Evolutionary conservation across 2,888 invertebrate genomes (phyloP).

Genomic region (Dione juno): DNA sequence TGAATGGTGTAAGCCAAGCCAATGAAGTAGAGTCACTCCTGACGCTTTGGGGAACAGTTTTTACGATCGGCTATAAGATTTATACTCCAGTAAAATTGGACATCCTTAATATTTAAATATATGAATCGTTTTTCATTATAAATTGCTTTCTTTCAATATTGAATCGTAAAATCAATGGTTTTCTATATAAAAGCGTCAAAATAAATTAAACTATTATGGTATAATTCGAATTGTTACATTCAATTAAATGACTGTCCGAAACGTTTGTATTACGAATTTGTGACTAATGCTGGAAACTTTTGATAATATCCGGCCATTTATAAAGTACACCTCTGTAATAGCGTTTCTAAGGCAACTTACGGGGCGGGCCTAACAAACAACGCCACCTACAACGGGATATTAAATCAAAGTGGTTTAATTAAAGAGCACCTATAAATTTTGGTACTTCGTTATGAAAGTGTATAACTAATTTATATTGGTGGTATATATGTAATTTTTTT

Average conservation of each 20-base stretch:
- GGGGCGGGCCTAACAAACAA: conserved; percentile 39
- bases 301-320: conserved; percentile 46
- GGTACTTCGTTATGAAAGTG: conserved; percentile 32
- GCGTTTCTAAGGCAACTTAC: conserved; percentile 36
- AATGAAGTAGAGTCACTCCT: conserved; percentile 73
- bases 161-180: conserved; percentile 14
- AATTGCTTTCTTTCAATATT: conserved; percentile 11
- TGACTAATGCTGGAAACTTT: conserved; percentile 44
- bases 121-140: conserved; percentile 14
- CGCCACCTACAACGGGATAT: conserved; percentile 39
- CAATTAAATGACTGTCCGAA: conserved; percentile 26
- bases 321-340: conserved; percentile 42
- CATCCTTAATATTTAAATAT: conserved; percentile 28
- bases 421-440: conserved; percentile 39
- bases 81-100: conserved; percentile 34
- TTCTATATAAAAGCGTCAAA: conserved; percentile 6
- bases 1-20: conserved; percentile 69
- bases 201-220: conserved; percentile 6
- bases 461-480: conserved; percentile 24
- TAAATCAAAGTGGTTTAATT: conserved; percentile 43
- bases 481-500: not conserved
- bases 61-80: conserved; percentile 50
- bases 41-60: conserved; percentile 71
- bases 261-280: conserved; percentile 33
- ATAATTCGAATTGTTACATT: conserved; percentile 14